These are phyloP conservation scores for Eulemur rubriventer DNA, from an alignment of 2,797 vertebrate species.

Conservation along the genomic window DNA sequence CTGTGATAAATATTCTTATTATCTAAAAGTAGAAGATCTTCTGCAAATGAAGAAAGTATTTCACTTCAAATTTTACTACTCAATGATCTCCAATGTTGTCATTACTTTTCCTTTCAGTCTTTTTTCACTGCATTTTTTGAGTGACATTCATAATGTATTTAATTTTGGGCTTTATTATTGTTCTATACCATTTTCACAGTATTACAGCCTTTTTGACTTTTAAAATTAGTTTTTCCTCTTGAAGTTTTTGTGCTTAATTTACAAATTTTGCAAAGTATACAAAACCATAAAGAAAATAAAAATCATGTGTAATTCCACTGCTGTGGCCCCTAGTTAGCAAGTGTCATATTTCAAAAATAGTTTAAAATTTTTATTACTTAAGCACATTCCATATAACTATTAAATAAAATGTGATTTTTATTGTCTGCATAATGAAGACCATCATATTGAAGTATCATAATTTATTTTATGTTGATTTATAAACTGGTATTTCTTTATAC, in stretches of 20 bases:
- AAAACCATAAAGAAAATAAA: constrained; percentile 3
- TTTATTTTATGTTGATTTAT: constrained; percentile 21
- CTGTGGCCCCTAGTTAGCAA: background rate
- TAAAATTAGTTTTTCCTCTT: background rate
- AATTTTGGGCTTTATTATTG: background rate
- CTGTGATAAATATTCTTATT: background rate
- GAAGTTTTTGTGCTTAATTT: background rate
- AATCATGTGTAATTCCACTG: background rate
- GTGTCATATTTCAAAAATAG: background rate
- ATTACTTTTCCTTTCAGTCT: background rate
- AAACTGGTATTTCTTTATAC: background rate
- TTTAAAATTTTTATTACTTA: background rate
- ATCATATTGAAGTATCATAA: background rate
- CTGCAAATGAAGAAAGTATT: background rate
- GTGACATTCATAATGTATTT: background rate
- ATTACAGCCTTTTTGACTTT: background rate
- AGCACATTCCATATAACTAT: background rate
- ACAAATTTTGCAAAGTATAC: background rate
- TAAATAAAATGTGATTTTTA: constrained; percentile 35
- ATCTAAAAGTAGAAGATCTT: background rate
- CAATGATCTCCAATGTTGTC: background rate
- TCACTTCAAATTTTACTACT: background rate
- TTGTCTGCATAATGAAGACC: background rate
- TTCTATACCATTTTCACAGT: background rate
- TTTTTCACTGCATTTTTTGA: background rate